These are phyloP conservation scores for Lutjanus erythropterus DNA, from an alignment of 2,113 vertebrate genomes.

Conservation along the genomic window DNA sequence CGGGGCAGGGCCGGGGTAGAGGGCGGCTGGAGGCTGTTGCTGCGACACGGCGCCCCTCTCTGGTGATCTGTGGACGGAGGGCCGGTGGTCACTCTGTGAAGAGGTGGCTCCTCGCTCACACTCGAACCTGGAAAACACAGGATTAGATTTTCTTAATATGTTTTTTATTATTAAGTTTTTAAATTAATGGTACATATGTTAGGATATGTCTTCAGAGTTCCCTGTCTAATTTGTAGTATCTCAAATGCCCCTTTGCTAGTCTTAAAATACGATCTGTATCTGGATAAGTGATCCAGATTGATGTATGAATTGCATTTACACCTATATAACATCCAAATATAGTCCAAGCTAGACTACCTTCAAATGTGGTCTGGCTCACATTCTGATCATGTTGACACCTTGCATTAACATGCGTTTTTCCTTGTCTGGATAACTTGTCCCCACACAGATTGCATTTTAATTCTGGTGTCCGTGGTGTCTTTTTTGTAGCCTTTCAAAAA, in stretches of 20 bases:
- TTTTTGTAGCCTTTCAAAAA: no score
- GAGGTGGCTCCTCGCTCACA: conserved; percentile 77
- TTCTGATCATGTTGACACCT: no score
- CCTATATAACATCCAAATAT: no score
- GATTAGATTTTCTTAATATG: neutral
- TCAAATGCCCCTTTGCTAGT: neutral
- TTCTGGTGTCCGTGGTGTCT: no score
- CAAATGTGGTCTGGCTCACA: no score
- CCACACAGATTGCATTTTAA: no score
- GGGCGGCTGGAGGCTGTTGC: conserved; percentile 77
- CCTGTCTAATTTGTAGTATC: neutral
- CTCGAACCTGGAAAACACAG: conserved; percentile 66
- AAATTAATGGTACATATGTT: neutral
- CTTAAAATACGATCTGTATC: no score
- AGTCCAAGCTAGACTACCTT: no score
- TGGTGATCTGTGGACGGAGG: conserved; percentile 52
- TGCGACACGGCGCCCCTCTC: conserved; percentile 63
- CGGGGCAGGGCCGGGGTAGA: conserved; percentile 78
- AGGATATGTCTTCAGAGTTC: neutral
- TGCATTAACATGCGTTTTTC: no score
- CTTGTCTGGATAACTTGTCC: no score
- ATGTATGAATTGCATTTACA: no score
- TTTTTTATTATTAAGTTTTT: neutral
- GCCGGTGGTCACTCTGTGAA: conserved; percentile 70
- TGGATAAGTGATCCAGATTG: no score